phyloP scores from a whole-genome alignment of 2,113 vertebrate genomes.

The Electrona antarctica region DNA sequence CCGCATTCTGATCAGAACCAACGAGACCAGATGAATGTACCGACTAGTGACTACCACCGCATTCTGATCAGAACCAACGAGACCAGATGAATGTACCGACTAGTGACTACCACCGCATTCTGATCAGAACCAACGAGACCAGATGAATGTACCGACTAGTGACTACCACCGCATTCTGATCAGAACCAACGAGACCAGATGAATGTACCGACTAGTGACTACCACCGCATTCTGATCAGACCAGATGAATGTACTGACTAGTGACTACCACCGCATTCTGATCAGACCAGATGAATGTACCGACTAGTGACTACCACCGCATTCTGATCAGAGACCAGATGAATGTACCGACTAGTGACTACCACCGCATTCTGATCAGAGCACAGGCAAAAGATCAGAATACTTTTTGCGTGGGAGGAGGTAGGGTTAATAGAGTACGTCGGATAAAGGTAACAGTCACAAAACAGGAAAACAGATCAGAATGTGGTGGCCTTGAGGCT shows the following conservation, averaged over 20 bases:
- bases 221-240: conserved; percentile 53
- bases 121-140: conserved; percentile 57
- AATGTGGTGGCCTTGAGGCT: conserved; percentile 72
- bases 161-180: no score
- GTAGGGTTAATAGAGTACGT: conserved; percentile 58
- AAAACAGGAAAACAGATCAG: conserved; percentile 54
- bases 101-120: no score
- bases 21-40: conserved; percentile 56
- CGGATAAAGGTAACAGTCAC: conserved; percentile 60
- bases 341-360: conserved; percentile 50
- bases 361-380: conserved; percentile 52
- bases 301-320: no score
- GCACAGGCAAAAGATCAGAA: conserved; percentile 26
- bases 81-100: conserved; percentile 55
- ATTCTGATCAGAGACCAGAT: conserved; percentile 53
- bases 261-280: no score
- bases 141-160: conserved; percentile 52
- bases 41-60: no score
- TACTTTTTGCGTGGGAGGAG: conserved; percentile 55
- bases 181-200: conserved; percentile 57
- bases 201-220: conserved; percentile 50
- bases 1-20: no score
- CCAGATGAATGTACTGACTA: conserved; percentile 53
- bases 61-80: no score
- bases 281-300: conserved; percentile 57